phyloP scores from a whole-genome alignment of 2,797 vertebrate species.

The Falco novaeseelandiae region DNA sequence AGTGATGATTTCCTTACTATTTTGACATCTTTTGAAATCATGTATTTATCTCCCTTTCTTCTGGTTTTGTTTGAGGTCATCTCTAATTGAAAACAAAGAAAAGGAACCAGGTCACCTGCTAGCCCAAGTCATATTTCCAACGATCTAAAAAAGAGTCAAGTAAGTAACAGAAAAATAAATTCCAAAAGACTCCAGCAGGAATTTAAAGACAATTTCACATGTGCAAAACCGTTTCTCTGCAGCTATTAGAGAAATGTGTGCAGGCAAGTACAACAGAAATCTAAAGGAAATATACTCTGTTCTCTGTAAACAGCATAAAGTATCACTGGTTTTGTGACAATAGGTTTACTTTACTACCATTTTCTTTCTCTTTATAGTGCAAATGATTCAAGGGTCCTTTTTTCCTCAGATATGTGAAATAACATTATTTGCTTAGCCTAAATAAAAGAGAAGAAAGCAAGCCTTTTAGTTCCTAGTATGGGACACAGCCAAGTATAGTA shows the following conservation, averaged over 20 bases:
- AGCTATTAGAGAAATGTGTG: neutral
- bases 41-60: neutral
- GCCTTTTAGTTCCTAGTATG: neutral
- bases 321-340: neutral
- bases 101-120: neutral
- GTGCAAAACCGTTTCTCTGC: neutral
- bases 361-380: neutral
- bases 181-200: neutral
- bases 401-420: neutral
- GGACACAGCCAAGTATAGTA: neutral
- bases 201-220: neutral
- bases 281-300: neutral
- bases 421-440: neutral
- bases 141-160: neutral
- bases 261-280: neutral
- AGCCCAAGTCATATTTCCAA: neutral
- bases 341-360: neutral
- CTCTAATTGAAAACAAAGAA: neutral
- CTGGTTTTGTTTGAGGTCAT: neutral
- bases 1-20: neutral
- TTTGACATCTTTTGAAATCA: neutral
- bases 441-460: neutral
- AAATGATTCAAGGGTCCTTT: neutral
- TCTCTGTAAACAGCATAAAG: neutral
- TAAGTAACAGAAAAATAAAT: neutral